Base-by-base conservation (phyloP, 2,797 vertebrate species). In the Zenarchopterus dispar region DNA sequence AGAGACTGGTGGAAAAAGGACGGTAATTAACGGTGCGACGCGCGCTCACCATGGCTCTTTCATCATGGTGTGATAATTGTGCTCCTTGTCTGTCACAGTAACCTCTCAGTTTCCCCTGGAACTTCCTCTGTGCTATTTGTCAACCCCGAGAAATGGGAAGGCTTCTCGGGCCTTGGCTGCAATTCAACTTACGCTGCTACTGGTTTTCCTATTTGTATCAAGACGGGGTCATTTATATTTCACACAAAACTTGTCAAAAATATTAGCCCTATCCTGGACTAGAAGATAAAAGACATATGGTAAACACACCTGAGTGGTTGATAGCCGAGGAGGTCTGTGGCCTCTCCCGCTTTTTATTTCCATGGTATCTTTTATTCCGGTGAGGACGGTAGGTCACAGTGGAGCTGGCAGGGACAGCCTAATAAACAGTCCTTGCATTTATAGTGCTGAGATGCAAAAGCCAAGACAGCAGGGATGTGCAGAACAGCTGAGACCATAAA, bases 41-140 rank as follows among this genome's bases (percentile, higher is more conserved):
- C 91, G 87, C 90, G 91, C 94, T 94, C 91, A 90, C 90, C 91
- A 88, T 85, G 90, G 94, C 96, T 98, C 97, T 93, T 99, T 97
- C 97, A 98, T 99, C 97, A 99, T 95, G 86, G 93, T 92, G 95
- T 97, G 96, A 97, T 99, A 99, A 99, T 98, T 99, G 97, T 96
- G 95, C 96, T 95, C 93, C 95, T 93, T 96, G 97, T 97, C 96
- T 98, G 97, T 99, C 97, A 97, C 91, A 77, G 94, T 94, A 95
- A 95, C 95, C 94, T 92, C 95, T 94, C 84, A 88, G 92, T 92
- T 95, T 95, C 93, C 89, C 87, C 86, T 88, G 82, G 91, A 93
- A 91, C 92, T 93, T 88, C 75, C 80, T 42, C 84, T 36, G 79
- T 84, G 93, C 94, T 92, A 98, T 98, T 98, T 98, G 96, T 99